Base-by-base conservation (phyloP, 2,113 vertebrate species). In the Hyla sarda region DNA sequence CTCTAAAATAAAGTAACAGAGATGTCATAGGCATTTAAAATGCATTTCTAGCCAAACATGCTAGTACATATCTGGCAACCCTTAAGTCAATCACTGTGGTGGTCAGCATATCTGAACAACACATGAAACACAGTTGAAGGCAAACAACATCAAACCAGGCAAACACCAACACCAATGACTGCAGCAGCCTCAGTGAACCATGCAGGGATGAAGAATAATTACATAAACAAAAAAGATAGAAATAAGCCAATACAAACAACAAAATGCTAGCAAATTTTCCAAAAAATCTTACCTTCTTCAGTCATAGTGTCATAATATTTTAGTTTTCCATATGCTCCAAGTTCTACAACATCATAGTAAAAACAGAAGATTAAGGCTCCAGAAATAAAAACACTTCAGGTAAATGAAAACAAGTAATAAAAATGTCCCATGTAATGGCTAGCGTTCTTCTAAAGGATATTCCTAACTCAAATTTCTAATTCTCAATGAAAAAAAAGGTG, bases 261-360 rank as follows among this genome's bases (percentile, higher is more conserved):
- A 89, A 90, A 90, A 71, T 82, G 92, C 90, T 91, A 92, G 89
- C 89, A 92, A 92, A 89, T 93, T 93, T 92, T 95, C 93, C 94
- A 94, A 95, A 93, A 88, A 95, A 92, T 95, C 97, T 99, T 99
- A 99, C 97, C 97, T 99, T 98, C 97, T 96, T 98, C 96, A 94
- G 97, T 98, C 96, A 99, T 99, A 98, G 97, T 97, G 96, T 98
- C 97, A 99, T 99, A 98, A 98, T 97, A 99, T 97, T 98, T 99
- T 97, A 98, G 97, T 94, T 99, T 99, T 96, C 97, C 97, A 97
- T 98, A 99, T 96, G 97, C 96, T 95, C 97, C 97, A 96, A 98
- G 96, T 95, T 99, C 97, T 99, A 99, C 93, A 97, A 97, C 93
- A 96, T 97, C 94, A 97, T 95, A 97, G 96, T 96, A 98, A 97